Evolutionary conservation across 2,888 invertebrate genomes (phyloP), one percentile per base, ranked within the genome.

Genomic region (Zaprionus obscuricornis): DNA sequence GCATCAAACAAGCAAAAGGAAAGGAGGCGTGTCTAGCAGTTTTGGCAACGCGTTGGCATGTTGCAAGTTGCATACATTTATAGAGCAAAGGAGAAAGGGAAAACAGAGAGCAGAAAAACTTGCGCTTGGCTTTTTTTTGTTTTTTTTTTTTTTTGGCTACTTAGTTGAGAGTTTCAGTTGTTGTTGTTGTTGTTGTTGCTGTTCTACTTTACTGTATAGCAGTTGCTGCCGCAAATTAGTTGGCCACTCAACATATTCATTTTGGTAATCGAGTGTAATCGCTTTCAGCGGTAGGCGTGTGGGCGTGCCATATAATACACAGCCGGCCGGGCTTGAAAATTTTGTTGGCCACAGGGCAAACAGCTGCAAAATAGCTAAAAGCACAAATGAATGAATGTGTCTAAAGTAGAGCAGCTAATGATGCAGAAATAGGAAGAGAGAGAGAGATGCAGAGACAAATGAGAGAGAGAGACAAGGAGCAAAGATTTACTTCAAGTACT

Each of bases 231-330:
- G 42, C 58, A 70, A 72, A 74, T 71, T 73, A 67, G 73, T 65
- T 65, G 62, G 71, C 74, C 62, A 74, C 71, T 67, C 70, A 70
- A 74, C 75, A 74, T 74, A 74, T 71, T 66, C 62, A 74, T 72
- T 74, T 74, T 57, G 74, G 67, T 74, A 73, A 73, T 73, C 73
- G 74, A 74, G 64, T 60, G 74, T 74, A 73, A 73, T 66, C 73
- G 60, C 66, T 55, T 68, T 55, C 37, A 51, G 49, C 57, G 7
- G 42, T 50, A 37, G 13, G 37, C 17, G n/a, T 31, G 47, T 42
- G 68, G 65, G 68, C 68, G 68, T 59, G 54, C 17, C 68, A 36
- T 56, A 31, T 29, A 40, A 17, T n/a, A n/a, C n/a, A n/a, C n/a
- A n/a, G n/a, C n/a, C n/a, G n/a, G n/a, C n/a, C n/a, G n/a, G n/a